Base-by-base conservation (phyloP, 53 echinoderm and acorn worm genomes). In the Henricia sp. region DNA sequence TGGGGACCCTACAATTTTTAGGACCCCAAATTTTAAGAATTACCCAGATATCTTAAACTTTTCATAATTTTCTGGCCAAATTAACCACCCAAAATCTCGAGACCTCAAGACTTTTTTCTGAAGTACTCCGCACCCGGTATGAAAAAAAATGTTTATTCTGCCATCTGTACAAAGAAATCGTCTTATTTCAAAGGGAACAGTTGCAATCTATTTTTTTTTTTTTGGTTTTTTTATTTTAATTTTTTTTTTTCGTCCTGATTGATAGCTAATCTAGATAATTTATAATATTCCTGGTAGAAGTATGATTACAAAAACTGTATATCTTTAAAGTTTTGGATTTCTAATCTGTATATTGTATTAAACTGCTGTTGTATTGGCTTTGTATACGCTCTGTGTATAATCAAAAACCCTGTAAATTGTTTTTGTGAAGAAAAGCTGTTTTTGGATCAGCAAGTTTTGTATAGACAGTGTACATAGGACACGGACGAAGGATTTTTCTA, bases 371-470 rank as follows among this genome's bases (percentile, higher is more conserved):
- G 80, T 80, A 80, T 80, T 80, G 35, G 80, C 64, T 58, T 63
- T 80, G 50, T 64, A 58, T n/a, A 37, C 46, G 33, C 16, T 58
- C 28, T 77, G 50, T 80, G 80, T 80, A 80, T 50, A 64, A 80
- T 64, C 63, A 30, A 80, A 80, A 80, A 63, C 80, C 80, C 80
- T 80, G 80, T 80, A 80, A 64, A 80, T 80, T 80, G n/a, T n/a
- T 63, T 64, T 46, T 46, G 41, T 59, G 58, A 57, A 41, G 80
- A 80, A 34, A 63, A 46, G 63, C 44, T 62, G 63, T 80, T 80
- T 80, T 80, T 62, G 57, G 26, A 62, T 46, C 80, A 80, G 80
- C 62, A 29, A 26, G 64, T 80, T 80, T 80, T 80, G 80, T 80
- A 80, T 63, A 80, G 80, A 40, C 43, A 43, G 48, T 80, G 80